A percentile compares a stretch with the other conserved stretches of the same genome.
Conservation (phyloP, 2,113 vertebrate genomes). For the Brienomyrus longianalis region DNA sequence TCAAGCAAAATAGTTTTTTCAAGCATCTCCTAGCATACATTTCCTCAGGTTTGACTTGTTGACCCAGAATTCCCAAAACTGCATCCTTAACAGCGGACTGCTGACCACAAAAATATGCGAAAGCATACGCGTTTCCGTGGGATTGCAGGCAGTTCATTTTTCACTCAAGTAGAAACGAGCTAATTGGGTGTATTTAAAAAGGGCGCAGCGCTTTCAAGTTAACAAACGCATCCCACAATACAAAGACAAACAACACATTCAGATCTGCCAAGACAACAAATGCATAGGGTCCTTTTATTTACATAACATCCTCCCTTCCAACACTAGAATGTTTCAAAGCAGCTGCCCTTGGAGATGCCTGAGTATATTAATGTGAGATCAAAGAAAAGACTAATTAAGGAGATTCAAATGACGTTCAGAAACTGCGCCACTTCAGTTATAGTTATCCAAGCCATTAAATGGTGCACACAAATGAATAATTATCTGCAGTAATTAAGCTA, state of each 20-base stretch:
- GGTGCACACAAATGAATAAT: constrained; percentile 12
- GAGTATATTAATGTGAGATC: constrained; percentile 13
- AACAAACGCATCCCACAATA: not conserved
- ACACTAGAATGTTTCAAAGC: constrained; percentile 1
- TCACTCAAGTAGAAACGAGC: constrained; percentile 2
- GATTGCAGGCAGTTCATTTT: not conserved
- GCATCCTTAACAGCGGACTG: not conserved
- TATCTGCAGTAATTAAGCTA: constrained; percentile 22
- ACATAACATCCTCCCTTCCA: not conserved
- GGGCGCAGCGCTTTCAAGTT: not conserved
- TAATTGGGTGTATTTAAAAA: constrained; percentile 12
- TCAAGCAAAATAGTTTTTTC: not conserved
- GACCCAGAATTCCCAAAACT: not conserved
- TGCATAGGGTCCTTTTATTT: constrained; percentile 7
- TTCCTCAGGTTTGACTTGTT: not conserved
- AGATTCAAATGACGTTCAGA: constrained; percentile 20
- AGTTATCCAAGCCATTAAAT: constrained; percentile 15
- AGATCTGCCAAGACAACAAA: constrained; percentile 12
- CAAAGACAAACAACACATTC: not conserved
- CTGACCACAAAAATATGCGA: not conserved
- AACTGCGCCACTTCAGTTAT: not conserved
- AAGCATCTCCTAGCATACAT: not conserved
- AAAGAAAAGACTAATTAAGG: constrained; percentile 25
- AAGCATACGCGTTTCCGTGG: not conserved
- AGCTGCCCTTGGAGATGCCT: not conserved